These are phyloP conservation scores for Cetoscarus ocellatus DNA, from an alignment of 2,797 vertebrate species.

Conservation along the genomic window DNA sequence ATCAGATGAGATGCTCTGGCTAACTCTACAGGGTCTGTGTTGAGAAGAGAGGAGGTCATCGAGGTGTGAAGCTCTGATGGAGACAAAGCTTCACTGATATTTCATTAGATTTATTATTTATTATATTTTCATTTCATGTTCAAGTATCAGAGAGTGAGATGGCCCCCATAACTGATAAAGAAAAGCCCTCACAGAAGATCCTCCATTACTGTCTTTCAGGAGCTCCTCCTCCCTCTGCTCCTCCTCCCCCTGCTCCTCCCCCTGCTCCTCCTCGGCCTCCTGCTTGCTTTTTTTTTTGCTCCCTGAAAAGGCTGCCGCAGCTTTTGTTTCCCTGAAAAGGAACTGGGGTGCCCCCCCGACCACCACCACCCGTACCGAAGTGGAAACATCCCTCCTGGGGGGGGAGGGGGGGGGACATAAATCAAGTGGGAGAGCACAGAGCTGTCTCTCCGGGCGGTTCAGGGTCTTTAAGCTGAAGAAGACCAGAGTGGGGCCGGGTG, in stretches of 20 bases:
- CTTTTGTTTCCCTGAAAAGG: conserved; percentile 87
- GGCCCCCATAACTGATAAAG: too few relatives aligned
- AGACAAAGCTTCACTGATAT: too few relatives aligned
- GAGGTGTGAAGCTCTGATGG: too few relatives aligned
- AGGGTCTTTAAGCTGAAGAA: conserved; percentile 70
- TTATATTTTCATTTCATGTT: too few relatives aligned
- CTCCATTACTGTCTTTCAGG: conserved; percentile 13
- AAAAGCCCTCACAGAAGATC: too few relatives aligned
- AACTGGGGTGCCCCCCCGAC: conserved; percentile 80
- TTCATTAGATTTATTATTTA: too few relatives aligned
- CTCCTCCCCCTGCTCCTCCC: conserved; percentile 7
- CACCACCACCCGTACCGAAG: conserved; percentile 87
- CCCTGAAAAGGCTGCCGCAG: conserved; percentile 69
- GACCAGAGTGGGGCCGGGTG: conserved; percentile 59
- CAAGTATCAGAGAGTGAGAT: too few relatives aligned
- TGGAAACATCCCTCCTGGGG: conserved; percentile 86
- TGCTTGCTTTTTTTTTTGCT: conserved; percentile 23
- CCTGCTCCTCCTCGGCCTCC: conserved; percentile 19
- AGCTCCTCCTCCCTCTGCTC: conserved; percentile 2
- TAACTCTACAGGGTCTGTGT: too few relatives aligned
- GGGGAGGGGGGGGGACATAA: conserved; percentile 87
- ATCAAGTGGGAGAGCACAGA: conserved; percentile 89
- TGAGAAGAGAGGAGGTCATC: too few relatives aligned
- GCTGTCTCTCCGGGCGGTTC: conserved; percentile 74
- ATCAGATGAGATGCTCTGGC: too few relatives aligned